Evolutionary conservation across 2,888 invertebrate genomes (phyloP).

Genomic region (Himalopsyche anomala): DNA sequence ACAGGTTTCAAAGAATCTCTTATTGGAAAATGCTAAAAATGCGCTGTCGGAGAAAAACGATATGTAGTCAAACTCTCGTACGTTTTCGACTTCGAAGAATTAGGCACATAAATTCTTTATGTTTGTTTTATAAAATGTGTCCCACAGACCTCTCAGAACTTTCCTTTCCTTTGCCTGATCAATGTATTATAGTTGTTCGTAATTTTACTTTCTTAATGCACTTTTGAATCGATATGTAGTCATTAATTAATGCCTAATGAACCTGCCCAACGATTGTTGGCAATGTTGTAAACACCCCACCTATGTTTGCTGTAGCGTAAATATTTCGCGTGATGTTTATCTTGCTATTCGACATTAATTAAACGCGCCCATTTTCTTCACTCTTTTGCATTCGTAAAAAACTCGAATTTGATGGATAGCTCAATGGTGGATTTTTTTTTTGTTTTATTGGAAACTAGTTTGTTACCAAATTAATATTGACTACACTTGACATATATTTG

Average conservation of each 20-base stretch:
- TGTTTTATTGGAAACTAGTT: too few relatives aligned
- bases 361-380: slow-evolving; percentile 1
- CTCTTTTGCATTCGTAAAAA: not conserved
- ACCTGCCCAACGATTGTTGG: too few relatives aligned
- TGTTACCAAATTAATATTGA: too few relatives aligned
- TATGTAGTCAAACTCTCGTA: too few relatives aligned
- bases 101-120: too few relatives aligned
- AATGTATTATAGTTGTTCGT: not conserved
- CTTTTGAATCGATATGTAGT: not conserved
- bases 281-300: not conserved
- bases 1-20: too few relatives aligned
- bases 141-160: not conserved
- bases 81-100: too few relatives aligned
- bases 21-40: too few relatives aligned
- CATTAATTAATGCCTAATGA: too few relatives aligned
- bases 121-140: not conserved
- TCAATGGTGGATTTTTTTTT: too few relatives aligned
- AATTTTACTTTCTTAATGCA: not conserved
- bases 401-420: not conserved
- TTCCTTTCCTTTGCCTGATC: not conserved
- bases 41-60: too few relatives aligned
- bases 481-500: too few relatives aligned
- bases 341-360: not conserved
- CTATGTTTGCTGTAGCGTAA: not conserved
- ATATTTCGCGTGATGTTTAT: slow-evolving; percentile 19